Base-by-base conservation (phyloP, 1,140 invertebrate genomes). In the Euschistus heros region DNA sequence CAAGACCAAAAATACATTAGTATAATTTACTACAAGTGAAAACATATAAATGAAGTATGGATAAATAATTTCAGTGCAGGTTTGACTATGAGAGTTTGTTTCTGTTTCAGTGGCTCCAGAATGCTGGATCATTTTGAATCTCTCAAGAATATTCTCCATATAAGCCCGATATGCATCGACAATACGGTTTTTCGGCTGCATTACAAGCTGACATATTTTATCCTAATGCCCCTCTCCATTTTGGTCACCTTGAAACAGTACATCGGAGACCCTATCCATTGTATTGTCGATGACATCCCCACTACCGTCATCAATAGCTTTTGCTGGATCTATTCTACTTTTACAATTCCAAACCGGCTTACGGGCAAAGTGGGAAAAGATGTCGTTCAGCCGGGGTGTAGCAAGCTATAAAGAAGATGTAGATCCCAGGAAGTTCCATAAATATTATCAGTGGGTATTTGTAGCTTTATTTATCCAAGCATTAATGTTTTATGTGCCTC, bases 151-250 rank as follows among this genome's bases (percentile, higher is more conserved):
- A 84, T 92, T 68, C 80, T 91, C 71, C 95, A 94, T 81, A 85
- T 94, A 79, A 91, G 94, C 77, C 78, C 81, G 30, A 88, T 94
- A 54, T 91, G 88, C 79, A 94, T 94, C 77, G 92, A 96, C 78
- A 95, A 95, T 79, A 94, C 93, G 80, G 85, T 94, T 67, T 96
- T 95, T 74, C 85, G 92, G 47, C 79, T 97, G 68, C 93, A 96
- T 75, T 95, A 96, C 80, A 94, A 95, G 79, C 91, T 87, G 54
- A 95, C 92, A 44, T 89, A 96, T 64, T 86, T 96, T 71, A 85
- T 94, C 66, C 78, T 96, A 69, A 84, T 96, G 60, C 89, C 90
- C n/a, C 95, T 94, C 75, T 93, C 91, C 17, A 76, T 96, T 66
- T 77, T 96, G 69, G 92, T 97, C 33, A 94, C 93, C n/a, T 92